These are phyloP conservation scores for Palythoa heliodiscus DNA, from an alignment of 92 coral and sea anemone species.

Conservation along the genomic window DNA sequence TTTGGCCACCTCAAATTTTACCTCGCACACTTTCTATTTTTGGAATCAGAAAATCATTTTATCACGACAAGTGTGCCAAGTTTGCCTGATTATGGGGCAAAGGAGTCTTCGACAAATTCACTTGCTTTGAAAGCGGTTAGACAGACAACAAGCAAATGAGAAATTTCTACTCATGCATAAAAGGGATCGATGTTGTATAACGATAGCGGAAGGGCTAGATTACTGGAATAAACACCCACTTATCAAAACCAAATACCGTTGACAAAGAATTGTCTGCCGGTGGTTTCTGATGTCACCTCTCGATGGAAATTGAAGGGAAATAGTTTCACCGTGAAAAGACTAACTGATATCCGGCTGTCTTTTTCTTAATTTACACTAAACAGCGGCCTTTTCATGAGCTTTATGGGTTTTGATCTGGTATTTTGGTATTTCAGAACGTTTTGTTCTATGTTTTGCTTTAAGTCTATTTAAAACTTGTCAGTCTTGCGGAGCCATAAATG, in stretches of 20 bases:
- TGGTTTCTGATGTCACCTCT: neutral
- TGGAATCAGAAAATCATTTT: no score
- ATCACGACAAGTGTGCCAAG: no score
- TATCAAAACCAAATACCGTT: conserved; percentile 17
- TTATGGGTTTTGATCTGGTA: neutral
- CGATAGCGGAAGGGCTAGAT: conserved; percentile 1
- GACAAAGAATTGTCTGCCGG: neutral
- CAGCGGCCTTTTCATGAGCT: neutral
- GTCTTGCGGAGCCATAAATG: neutral
- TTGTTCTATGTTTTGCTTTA: neutral
- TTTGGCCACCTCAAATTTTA: neutral
- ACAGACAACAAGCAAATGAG: no score
- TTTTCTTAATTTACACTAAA: neutral
- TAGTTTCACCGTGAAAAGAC: neutral
- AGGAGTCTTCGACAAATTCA: neutral
- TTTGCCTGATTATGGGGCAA: neutral
- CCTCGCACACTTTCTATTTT: neutral
- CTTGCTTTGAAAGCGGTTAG: neutral
- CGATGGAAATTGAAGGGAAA: neutral
- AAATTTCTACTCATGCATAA: neutral
- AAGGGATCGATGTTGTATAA: neutral
- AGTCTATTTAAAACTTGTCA: neutral
- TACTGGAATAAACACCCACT: conserved; percentile 17
- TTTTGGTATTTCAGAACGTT: neutral
- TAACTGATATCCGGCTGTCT: neutral